Percentiles rank a stretch among this genome's conserved stretches.
Evolutionary conservation across 2,113 vertebrate species (phyloP).

Genomic region (Otus sunia): DNA sequence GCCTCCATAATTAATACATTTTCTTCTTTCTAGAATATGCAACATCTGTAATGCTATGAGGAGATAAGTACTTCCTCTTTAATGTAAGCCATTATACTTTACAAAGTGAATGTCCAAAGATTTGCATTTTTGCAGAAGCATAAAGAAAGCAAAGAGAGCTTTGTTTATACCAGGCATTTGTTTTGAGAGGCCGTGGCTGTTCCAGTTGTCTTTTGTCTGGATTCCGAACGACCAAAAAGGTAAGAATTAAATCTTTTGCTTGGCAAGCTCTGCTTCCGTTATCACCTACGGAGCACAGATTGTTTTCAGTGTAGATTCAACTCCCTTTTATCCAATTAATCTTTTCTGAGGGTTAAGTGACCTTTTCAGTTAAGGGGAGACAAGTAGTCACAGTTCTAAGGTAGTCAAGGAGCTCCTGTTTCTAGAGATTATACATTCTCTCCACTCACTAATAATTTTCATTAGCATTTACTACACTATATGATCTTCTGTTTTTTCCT

Average conservation of each 20-base stretch:
- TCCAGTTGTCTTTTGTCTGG: background rate
- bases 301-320: background rate
- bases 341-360: background rate
- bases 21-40: background rate
- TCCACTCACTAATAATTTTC: background rate
- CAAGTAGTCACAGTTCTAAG: background rate
- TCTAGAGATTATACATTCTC: background rate
- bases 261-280: background rate
- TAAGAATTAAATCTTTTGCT: background rate
- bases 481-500: background rate
- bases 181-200: background rate
- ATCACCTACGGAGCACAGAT: background rate
- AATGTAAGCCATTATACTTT: background rate
- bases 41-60: background rate
- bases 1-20: background rate
- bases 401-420: background rate
- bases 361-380: background rate
- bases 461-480: background rate
- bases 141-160: background rate
- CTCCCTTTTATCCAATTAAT: background rate
- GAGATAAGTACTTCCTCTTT: background rate
- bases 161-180: background rate
- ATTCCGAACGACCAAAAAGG: background rate
- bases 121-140: background rate
- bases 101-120: background rate